These are phyloP conservation scores for Eilema sororculum DNA, from an alignment of 2,888 invertebrate genomes.

Conservation along the genomic window DNA sequence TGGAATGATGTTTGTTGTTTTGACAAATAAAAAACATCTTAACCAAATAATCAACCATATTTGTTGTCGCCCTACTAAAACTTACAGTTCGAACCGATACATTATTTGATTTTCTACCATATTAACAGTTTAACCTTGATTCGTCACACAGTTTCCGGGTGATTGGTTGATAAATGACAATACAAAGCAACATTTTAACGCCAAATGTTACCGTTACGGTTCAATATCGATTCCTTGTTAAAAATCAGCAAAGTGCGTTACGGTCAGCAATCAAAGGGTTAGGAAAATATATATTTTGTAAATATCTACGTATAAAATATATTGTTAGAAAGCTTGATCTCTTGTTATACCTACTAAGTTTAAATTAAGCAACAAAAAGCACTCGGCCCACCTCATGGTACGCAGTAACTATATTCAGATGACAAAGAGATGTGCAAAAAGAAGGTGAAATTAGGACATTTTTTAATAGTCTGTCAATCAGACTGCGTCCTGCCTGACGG, in stretches of 20 bases:
- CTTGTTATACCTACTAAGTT: no score
- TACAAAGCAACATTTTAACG: slow-evolving; percentile 59
- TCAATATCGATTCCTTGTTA: slow-evolving; percentile 52
- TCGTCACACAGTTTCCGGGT: slow-evolving; percentile 51
- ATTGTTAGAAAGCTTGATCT: no score
- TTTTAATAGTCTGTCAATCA: not conserved
- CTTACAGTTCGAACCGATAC: not conserved
- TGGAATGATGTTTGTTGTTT: not conserved
- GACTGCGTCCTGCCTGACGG: no score
- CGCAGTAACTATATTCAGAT: no score
- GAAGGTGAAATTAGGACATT: not conserved
- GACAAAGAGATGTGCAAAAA: not conserved
- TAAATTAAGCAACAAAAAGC: not conserved
- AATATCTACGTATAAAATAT: not conserved
- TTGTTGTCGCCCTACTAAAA: no score
- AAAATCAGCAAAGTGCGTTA: slow-evolving; percentile 59
- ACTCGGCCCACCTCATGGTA: no score
- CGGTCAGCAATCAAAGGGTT: slow-evolving; percentile 56
- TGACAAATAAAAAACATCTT: no score
- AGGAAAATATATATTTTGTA: slow-evolving; percentile 12
- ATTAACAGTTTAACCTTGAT: slow-evolving; percentile 30
- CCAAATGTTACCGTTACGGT: slow-evolving; percentile 54
- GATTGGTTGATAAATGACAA: slow-evolving; percentile 57
- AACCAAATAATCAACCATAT: no score
- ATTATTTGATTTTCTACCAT: slow-evolving; percentile 18